Base-by-base conservation (phyloP, 1,140 invertebrate species). In the Bombyx mandarina region DNA sequence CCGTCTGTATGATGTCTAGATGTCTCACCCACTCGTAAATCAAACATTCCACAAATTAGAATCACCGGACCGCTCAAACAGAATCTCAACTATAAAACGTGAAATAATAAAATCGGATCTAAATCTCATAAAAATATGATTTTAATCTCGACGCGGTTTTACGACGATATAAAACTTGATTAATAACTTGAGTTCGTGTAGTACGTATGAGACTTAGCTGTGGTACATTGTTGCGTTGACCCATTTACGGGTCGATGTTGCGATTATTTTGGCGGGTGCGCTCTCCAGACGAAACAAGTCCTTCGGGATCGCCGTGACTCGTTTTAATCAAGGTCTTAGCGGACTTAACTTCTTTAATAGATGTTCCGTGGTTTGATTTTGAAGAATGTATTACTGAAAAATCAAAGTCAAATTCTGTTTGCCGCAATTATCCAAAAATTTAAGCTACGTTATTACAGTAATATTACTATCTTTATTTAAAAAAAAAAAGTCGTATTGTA, bases 51-150 rank as follows among this genome's bases (percentile, higher is more conserved):
- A 79, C 75, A 78, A 79, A 83, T 79, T 78, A 71, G 77, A 75
- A 79, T 75, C 63, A 42, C 65, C 22, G 8, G 7, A 8, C 22
- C 22, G 50, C 42, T 8, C 7, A 66, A 79, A 77, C 67, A 69
- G 61, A 64, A 69, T 53, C 53, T 60, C 61, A 69, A 69, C 73
- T 73, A 80, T 78, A 80, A 58, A 79, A 71, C 59, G 57, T 63
- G 70, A 67, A 77, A 76, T 77, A 75, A 81, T 74, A 77, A 77
- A 66, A 67, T 65, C 67, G 75, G 79, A 85, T 83, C 75, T 79
- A 82, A 85, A 82, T 77, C 67, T 66, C 78, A 78, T 85, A 82
- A 85, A 83, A 78, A 79, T 79, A 81, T 82, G 74, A 85, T 78
- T 82, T 63, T 86, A 83, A 82, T 86, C 74, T 79, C 71, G 67